Evolutionary conservation across 2,888 invertebrate species (phyloP), one percentile per base, ranked within the genome.

Genomic region (Apomyelois bistriatella): DNA sequence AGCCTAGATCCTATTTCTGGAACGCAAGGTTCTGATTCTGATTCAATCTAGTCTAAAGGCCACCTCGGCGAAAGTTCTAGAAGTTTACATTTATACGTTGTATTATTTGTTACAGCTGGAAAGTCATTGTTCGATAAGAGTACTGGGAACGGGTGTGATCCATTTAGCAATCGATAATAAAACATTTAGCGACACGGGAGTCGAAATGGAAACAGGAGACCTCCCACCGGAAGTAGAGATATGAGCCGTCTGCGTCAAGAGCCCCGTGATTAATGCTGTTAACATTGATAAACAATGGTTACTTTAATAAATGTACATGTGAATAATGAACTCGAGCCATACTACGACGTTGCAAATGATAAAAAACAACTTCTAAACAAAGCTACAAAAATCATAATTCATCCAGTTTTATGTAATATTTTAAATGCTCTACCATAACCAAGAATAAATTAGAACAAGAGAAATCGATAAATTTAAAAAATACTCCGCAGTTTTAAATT

Each of bases 1-100:
- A 75, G 75, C 74, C 82, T 82, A 82, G 76, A 79, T 77, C 81
- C 84, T 86, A 83, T 83, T 85, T 84, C 75, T 80, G 78, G 76
- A 75, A 68, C 66, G 65, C 66, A 55, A 61, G 69, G 60, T 68
- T 65, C 69, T 70, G 65, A 68, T 71, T 64, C 64, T 70, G 64
- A 68, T 71, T 65, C 64, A 70, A 72, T 68, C 70, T 65, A 60
- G 57, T 58, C 32, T 40, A 48, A 53, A 22, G 22, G 22, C 2
- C 22, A 53, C 53, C 47, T 55, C 57, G 42, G 47, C 49, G 55
- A 46, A 46, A 32, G 46, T 46, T 46, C 32, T 46, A 46, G 16
- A 46, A 16, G 15, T n/a, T n/a, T n/a, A 22, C 2, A 22, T 22
- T 7, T 10, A 10, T 16, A 41, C n/a, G n/a, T 17, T 5, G 16